Percentiles rank a stretch among this genome's conserved stretches.
These are phyloP conservation scores for Tokudaia tokunoshimensis DNA, from an alignment of 2,797 vertebrate genomes.

Conservation along the genomic window DNA sequence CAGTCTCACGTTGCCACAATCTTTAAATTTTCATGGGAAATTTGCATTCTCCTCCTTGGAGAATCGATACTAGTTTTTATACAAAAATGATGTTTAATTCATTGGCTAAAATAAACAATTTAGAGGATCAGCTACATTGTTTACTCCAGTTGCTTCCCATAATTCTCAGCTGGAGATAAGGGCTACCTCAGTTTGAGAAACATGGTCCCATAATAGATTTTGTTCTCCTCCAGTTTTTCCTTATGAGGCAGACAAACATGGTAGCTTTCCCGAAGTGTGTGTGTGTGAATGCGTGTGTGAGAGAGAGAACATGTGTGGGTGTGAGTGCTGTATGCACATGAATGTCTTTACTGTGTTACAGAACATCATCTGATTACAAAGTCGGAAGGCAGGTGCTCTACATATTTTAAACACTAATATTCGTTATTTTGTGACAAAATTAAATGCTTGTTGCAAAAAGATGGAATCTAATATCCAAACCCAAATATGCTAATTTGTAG, in stretches of 20 bases:
- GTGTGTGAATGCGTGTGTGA: background rate
- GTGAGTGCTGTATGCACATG: background rate
- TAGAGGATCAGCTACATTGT: background rate
- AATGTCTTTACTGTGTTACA: background rate
- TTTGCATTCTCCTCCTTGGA: conserved; percentile 60
- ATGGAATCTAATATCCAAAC: conserved; percentile 33
- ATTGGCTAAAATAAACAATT: conserved; percentile 58
- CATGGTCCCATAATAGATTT: background rate
- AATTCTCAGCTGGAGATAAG: conserved; percentile 13
- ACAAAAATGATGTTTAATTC: conserved; percentile 32
- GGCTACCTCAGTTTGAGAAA: conserved; percentile 30
- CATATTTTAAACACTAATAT: background rate
- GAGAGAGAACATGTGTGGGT: background rate
- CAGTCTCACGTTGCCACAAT: conserved; percentile 46
- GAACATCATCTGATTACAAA: conserved; percentile 29
- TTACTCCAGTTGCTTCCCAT: background rate
- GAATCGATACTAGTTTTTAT: conserved; percentile 51
- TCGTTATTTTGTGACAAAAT: conserved; percentile 29
- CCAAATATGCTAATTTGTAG: background rate
- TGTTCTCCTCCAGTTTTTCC: background rate
- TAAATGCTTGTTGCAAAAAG: background rate
- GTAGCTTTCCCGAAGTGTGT: background rate
- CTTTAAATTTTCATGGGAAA: conserved; percentile 70
- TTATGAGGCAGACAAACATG: background rate
- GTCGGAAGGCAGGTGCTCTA: conserved; percentile 33